Percentiles rank a stretch among this genome's conserved stretches.
These are phyloP conservation scores for Hypomesus transpacificus DNA, from an alignment of 2,113 vertebrate species.

Conservation along the genomic window DNA sequence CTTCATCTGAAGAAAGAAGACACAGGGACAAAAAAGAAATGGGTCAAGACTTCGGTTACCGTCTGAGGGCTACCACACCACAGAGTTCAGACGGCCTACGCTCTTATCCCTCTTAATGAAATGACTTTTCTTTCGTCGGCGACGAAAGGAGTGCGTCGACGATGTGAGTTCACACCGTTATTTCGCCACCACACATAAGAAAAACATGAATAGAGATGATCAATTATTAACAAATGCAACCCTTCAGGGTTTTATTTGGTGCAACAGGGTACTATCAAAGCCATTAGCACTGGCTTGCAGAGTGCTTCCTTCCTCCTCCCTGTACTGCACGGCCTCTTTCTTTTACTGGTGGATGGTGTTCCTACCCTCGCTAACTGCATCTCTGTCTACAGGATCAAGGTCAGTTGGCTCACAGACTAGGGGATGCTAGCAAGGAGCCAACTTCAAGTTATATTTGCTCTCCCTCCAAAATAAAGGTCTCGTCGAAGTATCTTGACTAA, in stretches of 20 bases:
- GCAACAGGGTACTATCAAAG: too few species aligned
- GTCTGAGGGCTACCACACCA: background rate
- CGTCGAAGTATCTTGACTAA: too few species aligned
- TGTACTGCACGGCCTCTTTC: background rate
- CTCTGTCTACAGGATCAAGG: conserved; percentile 61
- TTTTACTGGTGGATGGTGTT: conserved; percentile 11
- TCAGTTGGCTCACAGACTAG: conserved; percentile 51
- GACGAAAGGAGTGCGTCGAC: too few species aligned
- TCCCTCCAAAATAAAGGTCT: conserved; percentile 35
- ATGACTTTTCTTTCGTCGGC: too few species aligned
- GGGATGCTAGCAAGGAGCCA: conserved; percentile 42
- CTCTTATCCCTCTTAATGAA: too few species aligned
- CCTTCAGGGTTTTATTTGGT: conserved; percentile 15
- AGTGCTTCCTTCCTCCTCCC: conserved; percentile 13
- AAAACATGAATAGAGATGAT: conserved; percentile 42
- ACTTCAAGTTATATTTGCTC: conserved; percentile 58
- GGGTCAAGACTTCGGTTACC: background rate
- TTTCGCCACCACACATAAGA: background rate
- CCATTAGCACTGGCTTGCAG: too few species aligned
- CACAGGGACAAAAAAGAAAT: background rate
- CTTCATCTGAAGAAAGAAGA: conserved; percentile 81
- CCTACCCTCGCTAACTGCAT: conserved; percentile 16
- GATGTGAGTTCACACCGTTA: too few species aligned
- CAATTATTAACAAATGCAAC: conserved; percentile 67
- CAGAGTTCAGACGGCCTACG: background rate